Conservation (phyloP, 2,113 vertebrate species). For the Zapornia atra region DNA sequence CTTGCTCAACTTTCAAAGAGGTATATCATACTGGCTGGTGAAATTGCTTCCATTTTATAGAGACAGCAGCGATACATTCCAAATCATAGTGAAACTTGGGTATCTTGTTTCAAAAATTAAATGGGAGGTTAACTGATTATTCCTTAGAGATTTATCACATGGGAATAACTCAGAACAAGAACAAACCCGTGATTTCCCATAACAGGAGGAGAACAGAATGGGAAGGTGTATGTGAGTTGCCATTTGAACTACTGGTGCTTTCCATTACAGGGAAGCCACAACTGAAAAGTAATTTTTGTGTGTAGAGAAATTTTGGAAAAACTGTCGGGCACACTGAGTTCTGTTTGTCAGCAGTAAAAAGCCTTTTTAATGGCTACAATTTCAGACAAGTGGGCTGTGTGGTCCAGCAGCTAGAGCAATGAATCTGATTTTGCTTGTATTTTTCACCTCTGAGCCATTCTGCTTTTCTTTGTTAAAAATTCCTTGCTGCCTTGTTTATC, state of each 20-base stretch:
- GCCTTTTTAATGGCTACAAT: neutral
- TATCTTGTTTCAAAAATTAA: slow-evolving; percentile 42
- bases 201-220: slow-evolving; percentile 1
- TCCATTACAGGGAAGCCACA: neutral
- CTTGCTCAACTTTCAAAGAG: neutral
- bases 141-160: neutral
- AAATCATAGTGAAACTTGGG: slow-evolving; percentile 3
- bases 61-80: neutral
- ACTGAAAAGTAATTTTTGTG: neutral
- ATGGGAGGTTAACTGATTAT: neutral
- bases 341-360: neutral
- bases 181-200: neutral
- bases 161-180: neutral
- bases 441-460: neutral
- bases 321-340: neutral
- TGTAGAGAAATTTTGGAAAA: neutral
- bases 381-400: neutral
- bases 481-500: neutral
- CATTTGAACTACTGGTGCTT: neutral
- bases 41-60: neutral
- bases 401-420: neutral
- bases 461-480: neutral
- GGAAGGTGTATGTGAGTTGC: neutral
- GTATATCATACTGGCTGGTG: neutral
- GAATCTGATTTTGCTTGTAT: neutral